Percentiles rank a stretch among this genome's conserved stretches.
Conservation (phyloP, 2,797 vertebrate genomes). For the Phataginus tetradactyla region DNA sequence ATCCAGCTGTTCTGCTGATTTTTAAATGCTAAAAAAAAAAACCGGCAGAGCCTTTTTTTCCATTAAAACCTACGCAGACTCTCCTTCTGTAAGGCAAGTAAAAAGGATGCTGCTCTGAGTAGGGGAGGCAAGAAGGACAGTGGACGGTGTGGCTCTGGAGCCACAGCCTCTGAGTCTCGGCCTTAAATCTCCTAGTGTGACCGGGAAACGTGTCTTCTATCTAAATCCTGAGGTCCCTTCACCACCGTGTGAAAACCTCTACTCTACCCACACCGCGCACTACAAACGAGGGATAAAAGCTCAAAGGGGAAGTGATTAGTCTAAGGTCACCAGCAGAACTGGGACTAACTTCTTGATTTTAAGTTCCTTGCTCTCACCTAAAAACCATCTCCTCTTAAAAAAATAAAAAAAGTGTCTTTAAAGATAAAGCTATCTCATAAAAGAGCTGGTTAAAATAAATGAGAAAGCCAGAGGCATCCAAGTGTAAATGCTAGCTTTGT, state of each 20-base stretch:
- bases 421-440: conserved; percentile 21
- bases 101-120: background rate
- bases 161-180: background rate
- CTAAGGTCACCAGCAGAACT: background rate
- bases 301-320: background rate
- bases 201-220: background rate
- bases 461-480: background rate
- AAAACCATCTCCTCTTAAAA: background rate
- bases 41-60: background rate
- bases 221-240: background rate
- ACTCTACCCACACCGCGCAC: background rate
- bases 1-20: background rate
- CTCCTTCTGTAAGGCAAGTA: background rate
- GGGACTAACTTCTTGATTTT: background rate
- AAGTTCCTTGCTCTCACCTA: background rate
- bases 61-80: background rate
- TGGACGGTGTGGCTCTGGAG: background rate
- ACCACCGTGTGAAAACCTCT: background rate
- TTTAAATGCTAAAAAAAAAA: conserved; percentile 13
- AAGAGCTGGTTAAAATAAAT: conserved; percentile 47
- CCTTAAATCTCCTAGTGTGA: background rate
- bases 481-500: conserved; percentile 44
- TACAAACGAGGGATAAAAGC: background rate
- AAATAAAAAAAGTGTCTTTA: background rate
- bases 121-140: background rate